phyloP scores from a whole-genome alignment of 1,140 invertebrate genomes.

The Pomacea maculata region DNA sequence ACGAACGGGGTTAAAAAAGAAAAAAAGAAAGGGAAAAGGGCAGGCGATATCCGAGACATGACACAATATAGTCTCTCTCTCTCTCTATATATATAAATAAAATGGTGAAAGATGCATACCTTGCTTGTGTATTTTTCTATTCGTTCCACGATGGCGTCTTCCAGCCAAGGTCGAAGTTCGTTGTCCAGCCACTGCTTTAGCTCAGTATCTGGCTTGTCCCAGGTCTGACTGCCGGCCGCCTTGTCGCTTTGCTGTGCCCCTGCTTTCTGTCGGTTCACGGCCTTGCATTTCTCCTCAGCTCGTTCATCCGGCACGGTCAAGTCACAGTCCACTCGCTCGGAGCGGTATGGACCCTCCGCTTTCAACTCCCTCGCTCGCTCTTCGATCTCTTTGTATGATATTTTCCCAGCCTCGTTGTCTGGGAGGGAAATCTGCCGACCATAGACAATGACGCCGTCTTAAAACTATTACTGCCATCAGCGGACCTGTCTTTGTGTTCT shows the following conservation, averaged over 20 bases:
- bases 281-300: background rate
- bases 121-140: background rate
- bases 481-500: background rate
- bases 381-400: background rate
- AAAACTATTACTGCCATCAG: background rate
- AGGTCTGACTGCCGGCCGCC: no score
- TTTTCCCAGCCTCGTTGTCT: background rate
- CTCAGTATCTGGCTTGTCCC: background rate
- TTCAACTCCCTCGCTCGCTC: background rate
- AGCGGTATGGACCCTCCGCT: background rate
- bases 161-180: background rate
- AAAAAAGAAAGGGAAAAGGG: background rate
- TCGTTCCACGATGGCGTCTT: background rate
- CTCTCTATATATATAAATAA: background rate
- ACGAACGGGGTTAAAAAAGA: background rate
- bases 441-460: background rate
- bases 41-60: background rate
- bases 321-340: background rate
- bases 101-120: background rate
- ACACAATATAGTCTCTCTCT: background rate
- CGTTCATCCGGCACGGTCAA: background rate
- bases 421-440: background rate
- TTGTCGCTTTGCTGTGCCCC: no score
- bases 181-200: background rate
- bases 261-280: no score